Evolutionary conservation across 2,113 vertebrate genomes (phyloP).

Genomic region (Pollachius pollachius): DNA sequence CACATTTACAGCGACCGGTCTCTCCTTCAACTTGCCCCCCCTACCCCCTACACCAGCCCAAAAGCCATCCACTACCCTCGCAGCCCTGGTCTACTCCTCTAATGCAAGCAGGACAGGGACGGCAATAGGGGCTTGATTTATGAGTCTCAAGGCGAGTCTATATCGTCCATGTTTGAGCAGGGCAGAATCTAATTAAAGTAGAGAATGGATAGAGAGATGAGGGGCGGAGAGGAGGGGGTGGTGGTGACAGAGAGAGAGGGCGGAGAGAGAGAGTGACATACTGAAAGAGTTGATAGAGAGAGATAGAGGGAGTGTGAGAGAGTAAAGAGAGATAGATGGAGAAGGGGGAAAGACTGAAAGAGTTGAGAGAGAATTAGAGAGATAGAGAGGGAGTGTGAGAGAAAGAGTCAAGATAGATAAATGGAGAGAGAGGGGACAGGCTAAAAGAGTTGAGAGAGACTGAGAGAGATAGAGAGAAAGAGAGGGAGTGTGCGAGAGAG

Average conservation of each 20-base stretch:
- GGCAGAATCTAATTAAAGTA: constrained; percentile 63
- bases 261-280: background rate
- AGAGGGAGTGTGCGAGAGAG: background rate
- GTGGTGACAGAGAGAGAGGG: no score
- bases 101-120: background rate
- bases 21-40: no score
- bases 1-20: no score
- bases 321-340: constrained; percentile 43
- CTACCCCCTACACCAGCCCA: no score
- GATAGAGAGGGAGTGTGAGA: no score
- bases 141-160: constrained; percentile 23
- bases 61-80: no score
- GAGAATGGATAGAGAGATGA: constrained; percentile 47
- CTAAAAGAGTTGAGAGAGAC: no score
- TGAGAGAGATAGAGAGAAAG: no score
- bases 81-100: no score
- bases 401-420: no score
- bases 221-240: background rate
- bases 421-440: constrained; percentile 5
- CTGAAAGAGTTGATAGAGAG: background rate
- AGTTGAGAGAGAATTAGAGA: background rate
- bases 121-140: constrained; percentile 35
- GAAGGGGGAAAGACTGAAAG: background rate
- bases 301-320: constrained; percentile 10
- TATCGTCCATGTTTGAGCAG: constrained; percentile 47